phyloP scores from a whole-genome alignment of 2,797 vertebrate species.

The Crocodylus rhombifer region DNA sequence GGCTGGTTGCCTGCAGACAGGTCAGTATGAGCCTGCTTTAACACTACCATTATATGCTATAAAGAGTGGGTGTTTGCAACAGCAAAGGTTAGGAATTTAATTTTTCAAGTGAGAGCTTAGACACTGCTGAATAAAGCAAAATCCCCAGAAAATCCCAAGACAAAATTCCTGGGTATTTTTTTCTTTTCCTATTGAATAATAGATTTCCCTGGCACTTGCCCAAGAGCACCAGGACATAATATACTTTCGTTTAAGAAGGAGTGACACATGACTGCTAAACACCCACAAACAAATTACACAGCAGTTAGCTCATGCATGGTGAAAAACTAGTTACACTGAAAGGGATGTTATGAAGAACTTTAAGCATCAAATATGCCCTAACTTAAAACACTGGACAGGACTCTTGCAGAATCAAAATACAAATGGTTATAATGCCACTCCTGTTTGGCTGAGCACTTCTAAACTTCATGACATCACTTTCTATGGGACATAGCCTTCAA shows the following conservation, averaged over 20 bases:
- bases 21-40: neutral
- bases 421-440: too few species aligned
- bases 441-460: too few species aligned
- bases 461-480: neutral
- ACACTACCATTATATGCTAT: neutral
- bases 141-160: neutral
- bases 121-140: neutral
- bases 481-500: fast-evolving
- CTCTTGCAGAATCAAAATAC: too few species aligned
- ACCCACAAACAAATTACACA: neutral
- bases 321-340: neutral
- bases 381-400: neutral
- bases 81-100: neutral
- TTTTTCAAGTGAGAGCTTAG: neutral
- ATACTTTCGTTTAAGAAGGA: neutral
- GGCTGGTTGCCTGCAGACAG: conserved; percentile 27
- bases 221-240: neutral
- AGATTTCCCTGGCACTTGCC: neutral
- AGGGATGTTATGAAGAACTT: neutral
- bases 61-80: neutral
- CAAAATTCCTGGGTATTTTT: neutral
- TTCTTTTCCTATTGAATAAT: neutral
- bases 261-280: neutral
- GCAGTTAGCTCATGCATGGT: neutral
- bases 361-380: neutral